These are phyloP conservation scores for Philaethria dido DNA, from an alignment of 2,888 invertebrate species.

Conservation along the genomic window DNA sequence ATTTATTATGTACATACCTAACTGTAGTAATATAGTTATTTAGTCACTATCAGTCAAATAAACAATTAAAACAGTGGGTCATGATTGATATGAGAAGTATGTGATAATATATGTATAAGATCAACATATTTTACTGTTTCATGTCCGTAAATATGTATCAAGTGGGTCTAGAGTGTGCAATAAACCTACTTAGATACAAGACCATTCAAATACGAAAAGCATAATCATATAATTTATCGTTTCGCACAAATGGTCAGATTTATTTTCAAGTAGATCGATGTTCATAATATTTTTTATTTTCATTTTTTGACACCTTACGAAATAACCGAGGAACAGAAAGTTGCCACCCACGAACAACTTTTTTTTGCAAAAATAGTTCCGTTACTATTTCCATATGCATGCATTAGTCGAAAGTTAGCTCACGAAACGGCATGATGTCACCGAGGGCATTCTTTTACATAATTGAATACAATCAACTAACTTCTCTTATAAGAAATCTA, in stretches of 20 bases:
- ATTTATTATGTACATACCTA: no score
- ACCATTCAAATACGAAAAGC: constrained; percentile 23
- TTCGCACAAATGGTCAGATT: background rate
- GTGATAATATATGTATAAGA: constrained; percentile 1
- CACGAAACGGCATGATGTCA: constrained; percentile 22
- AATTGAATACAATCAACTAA: background rate
- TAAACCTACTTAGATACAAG: constrained; percentile 31
- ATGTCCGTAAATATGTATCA: background rate
- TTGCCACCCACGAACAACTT: background rate
- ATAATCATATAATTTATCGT: constrained; percentile 22
- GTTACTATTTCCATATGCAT: constrained; percentile 14
- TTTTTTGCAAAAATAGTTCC: constrained; percentile 19
- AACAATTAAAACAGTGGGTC: background rate
- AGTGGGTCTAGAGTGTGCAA: constrained; percentile 22
- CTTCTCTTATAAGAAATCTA: background rate
- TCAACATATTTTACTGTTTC: constrained; percentile 6
- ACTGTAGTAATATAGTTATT: background rate
- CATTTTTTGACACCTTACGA: no score
- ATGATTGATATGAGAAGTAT: background rate
- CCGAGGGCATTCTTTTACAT: constrained; percentile 14
- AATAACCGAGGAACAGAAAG: constrained; percentile 9
- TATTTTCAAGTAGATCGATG: no score
- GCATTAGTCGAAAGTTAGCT: constrained; percentile 9
- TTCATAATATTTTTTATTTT: no score
- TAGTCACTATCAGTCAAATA: background rate